Conservation (phyloP, 2,888 invertebrate species). For the Drosophila suboccidentalis region DNA sequence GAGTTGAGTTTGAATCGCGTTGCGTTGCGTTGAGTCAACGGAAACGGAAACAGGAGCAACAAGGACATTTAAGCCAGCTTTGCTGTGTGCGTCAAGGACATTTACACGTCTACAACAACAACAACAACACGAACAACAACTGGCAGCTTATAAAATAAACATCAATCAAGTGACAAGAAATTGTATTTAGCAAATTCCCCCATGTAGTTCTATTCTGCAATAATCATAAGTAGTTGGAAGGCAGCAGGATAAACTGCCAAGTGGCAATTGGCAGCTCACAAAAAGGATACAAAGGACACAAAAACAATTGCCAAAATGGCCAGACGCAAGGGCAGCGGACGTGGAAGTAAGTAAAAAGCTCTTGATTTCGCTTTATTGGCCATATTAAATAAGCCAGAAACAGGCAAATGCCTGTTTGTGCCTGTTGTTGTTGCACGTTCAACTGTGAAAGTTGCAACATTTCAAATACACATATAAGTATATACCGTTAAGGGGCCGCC, state of each 20-base stretch:
- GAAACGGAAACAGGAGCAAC: constrained; percentile 6
- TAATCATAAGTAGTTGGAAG: constrained; percentile 22
- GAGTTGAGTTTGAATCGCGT: constrained; percentile 9
- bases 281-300: constrained; percentile 29
- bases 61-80: constrained; percentile 18
- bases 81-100: constrained; percentile 37
- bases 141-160: constrained; percentile 48
- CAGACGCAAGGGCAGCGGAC: constrained; percentile 81
- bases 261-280: constrained; percentile 6
- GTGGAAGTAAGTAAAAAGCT: constrained; percentile 78
- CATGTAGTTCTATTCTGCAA: constrained; percentile 32
- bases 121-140: constrained; percentile 1
- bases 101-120: background rate
- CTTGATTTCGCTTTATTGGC: background rate
- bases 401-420: background rate
- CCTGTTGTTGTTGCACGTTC: constrained; percentile 21
- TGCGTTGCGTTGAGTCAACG: constrained; percentile 18
- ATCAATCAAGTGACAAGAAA: constrained; percentile 58
- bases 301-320: constrained; percentile 63
- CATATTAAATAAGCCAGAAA: background rate
- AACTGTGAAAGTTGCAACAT: constrained; percentile 21
- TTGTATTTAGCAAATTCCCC: constrained; percentile 12
- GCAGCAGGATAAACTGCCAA: constrained; percentile 17
- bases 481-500: background rate
- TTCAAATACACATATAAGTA: background rate